A percentile compares a stretch with the other conserved stretches of the same genome.
These are phyloP conservation scores for Picus viridis DNA, from an alignment of 2,797 vertebrate species.

Conservation along the genomic window DNA sequence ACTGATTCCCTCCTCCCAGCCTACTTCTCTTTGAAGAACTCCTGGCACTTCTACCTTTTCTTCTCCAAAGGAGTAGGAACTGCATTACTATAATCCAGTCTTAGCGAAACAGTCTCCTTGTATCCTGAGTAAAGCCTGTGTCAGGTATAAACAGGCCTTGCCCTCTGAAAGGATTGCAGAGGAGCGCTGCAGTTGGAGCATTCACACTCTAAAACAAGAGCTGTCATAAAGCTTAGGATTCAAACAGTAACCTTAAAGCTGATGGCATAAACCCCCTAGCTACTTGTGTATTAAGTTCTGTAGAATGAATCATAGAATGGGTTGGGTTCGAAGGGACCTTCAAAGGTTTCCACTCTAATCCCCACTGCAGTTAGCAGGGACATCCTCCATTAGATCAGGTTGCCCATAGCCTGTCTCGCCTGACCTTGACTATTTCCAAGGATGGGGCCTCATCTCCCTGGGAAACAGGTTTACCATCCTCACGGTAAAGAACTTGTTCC, in stretches of 20 bases:
- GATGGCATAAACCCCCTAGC: not conserved
- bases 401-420: too few relatives aligned
- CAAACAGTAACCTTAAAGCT: not conserved
- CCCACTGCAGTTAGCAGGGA: too few relatives aligned
- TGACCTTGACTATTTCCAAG: too few relatives aligned
- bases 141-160: not conserved
- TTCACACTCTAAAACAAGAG: not conserved
- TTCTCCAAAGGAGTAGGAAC: not conserved
- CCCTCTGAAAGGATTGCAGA: not conserved
- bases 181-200: not conserved
- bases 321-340: too few relatives aligned
- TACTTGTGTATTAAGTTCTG: not conserved
- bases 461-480: too few relatives aligned
- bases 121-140: not conserved
- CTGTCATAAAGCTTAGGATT: not conserved
- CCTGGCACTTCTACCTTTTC: not conserved
- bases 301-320: not conserved
- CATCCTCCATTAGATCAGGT: too few relatives aligned
- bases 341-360: too few relatives aligned
- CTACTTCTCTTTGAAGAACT: not conserved
- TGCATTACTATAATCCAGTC: not conserved
- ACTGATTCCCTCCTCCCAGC: not conserved
- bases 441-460: too few relatives aligned
- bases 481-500: too few relatives aligned
- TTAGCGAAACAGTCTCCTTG: not conserved